Conservation (phyloP, 2,888 invertebrate genomes). For the Lasius fuliginosus region DNA sequence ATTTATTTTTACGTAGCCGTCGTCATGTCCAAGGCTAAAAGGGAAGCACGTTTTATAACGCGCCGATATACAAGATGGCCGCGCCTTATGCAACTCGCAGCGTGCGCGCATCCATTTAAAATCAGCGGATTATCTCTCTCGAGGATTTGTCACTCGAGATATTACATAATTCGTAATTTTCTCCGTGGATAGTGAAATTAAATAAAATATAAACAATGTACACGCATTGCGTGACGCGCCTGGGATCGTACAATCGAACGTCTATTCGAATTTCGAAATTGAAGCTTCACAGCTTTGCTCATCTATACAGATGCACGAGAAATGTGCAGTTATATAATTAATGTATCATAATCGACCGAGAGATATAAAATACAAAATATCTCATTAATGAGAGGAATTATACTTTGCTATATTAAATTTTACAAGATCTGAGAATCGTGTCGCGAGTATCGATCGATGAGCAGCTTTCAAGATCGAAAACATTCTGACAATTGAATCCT, state of each 20-base stretch:
- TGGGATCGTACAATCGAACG: neutral
- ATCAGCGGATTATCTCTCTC: neutral
- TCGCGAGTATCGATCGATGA: neutral
- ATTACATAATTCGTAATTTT: conserved; percentile 9
- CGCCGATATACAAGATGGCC: conserved; percentile 82
- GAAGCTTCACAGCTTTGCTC: neutral
- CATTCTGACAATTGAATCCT: neutral
- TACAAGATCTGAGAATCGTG: neutral
- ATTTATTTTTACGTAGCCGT: conserved; percentile 65
- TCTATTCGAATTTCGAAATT: neutral
- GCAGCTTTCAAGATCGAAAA: too few species aligned
- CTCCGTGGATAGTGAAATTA: neutral
- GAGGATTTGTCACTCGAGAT: neutral
- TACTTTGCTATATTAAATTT: neutral
- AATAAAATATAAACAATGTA: neutral
- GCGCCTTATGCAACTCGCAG: conserved; percentile 82
- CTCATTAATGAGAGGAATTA: neutral
- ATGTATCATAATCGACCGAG: neutral
- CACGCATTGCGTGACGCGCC: neutral
- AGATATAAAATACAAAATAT: neutral
- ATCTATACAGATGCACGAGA: neutral
- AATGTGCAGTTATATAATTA: conserved; percentile 26
- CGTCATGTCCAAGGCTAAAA: conserved; percentile 54
- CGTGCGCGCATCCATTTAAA: conserved; percentile 21
- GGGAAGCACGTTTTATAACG: conserved; percentile 46